phyloP scores from a whole-genome alignment of 2,113 vertebrate genomes.

The Arizona elegans region DNA sequence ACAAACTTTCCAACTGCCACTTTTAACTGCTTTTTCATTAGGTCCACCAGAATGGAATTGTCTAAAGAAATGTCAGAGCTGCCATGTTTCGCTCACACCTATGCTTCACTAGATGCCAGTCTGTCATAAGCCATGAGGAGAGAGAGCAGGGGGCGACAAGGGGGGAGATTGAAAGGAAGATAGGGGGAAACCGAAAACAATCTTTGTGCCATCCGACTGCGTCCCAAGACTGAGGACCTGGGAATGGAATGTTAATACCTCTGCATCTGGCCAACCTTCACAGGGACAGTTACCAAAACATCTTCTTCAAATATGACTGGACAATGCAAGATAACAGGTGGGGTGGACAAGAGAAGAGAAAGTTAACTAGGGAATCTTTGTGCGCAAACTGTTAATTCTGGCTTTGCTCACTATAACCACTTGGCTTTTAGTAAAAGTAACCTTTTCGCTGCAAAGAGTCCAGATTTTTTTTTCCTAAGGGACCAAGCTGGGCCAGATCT shows the following conservation, averaged over 20 bases:
- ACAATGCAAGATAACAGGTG: not conserved
- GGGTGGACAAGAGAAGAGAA: not conserved
- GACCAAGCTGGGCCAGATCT: not conserved
- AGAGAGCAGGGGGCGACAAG: not conserved
- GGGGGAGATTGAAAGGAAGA: no score
- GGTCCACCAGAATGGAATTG: constrained; percentile 2
- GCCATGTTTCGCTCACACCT: not conserved
- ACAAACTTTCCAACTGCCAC: not conserved
- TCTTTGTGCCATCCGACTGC: not conserved
- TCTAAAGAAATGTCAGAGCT: constrained; percentile 1
- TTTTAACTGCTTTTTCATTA: not conserved
- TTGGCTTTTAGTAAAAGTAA: not conserved
- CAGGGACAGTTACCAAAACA: not conserved
- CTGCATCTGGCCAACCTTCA: not conserved
- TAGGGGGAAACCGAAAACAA: not conserved
- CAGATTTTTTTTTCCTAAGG: not conserved
- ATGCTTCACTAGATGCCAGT: not conserved
- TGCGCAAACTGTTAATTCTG: not conserved
- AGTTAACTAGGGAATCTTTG: not conserved
- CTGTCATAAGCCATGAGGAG: not conserved
- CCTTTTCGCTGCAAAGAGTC: not conserved
- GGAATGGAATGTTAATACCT: not conserved
- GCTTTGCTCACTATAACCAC: not conserved
- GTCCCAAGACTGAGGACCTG: not conserved
- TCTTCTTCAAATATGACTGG: not conserved